A percentile compares a stretch with the other conserved stretches of the same genome.
These are phyloP conservation scores for Petroica traversi DNA, from an alignment of 2,113 vertebrate species.

Conservation along the genomic window DNA sequence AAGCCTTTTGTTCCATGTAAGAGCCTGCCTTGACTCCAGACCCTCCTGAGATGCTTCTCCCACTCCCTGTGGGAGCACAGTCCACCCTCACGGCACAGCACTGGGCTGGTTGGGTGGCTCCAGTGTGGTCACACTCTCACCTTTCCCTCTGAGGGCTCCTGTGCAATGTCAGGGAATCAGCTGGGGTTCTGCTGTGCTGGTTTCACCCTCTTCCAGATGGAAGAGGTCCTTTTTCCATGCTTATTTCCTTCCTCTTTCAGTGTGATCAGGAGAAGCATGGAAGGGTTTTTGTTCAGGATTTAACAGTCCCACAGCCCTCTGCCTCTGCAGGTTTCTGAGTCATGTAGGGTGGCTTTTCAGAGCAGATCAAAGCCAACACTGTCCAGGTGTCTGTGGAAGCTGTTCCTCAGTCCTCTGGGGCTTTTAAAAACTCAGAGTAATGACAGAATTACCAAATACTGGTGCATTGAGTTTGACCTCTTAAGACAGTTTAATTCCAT, in stretches of 20 bases:
- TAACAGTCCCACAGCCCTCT: not conserved
- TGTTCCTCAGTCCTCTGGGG: not conserved
- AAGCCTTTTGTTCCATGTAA: not conserved
- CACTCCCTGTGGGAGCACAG: not conserved
- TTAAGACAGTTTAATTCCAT: not conserved
- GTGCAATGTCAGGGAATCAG: not conserved
- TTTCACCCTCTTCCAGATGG: not conserved
- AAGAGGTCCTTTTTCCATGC: not conserved
- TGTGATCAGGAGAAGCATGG: not conserved
- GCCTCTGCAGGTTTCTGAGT: not conserved
- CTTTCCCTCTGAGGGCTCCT: rapidly evolving
- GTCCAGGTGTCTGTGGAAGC: not conserved
- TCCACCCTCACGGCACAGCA: rapidly evolving
- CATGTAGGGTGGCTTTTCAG: not conserved
- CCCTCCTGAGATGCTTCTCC: not conserved
- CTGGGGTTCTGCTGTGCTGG: not conserved
- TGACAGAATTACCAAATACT: not conserved
- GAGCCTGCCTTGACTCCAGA: not conserved
- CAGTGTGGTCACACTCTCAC: rapidly evolving
- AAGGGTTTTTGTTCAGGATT: not conserved
- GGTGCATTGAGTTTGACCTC: not conserved
- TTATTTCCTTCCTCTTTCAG: not conserved
- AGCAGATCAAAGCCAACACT: not conserved
- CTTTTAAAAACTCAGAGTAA: not conserved
- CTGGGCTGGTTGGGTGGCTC: not conserved